Percentiles rank a stretch among this genome's conserved stretches.
These are phyloP conservation scores for Capreolus pygargus DNA, from an alignment of 2,113 vertebrate genomes.

Conservation along the genomic window DNA sequence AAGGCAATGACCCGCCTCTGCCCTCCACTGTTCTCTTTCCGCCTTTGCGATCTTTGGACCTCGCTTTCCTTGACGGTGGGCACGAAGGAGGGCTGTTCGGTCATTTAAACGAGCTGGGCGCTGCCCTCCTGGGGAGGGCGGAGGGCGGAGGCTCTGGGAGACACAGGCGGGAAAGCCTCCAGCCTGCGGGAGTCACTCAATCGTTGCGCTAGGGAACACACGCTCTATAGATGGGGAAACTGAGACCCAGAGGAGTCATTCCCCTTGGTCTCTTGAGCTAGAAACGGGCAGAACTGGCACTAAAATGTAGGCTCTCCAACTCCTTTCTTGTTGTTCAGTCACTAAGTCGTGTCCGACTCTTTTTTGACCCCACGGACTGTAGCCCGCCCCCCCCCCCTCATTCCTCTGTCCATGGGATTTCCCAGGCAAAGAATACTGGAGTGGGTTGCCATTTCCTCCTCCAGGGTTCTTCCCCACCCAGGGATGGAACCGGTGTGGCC, in stretches of 20 bases:
- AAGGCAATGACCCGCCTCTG: accelerated
- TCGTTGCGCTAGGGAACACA: accelerated
- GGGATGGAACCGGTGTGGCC: background rate
- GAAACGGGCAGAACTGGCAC: background rate
- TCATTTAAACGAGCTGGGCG: background rate
- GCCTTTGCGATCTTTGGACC: background rate
- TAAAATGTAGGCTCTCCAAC: background rate
- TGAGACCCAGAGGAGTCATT: background rate
- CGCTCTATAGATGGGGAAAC: background rate
- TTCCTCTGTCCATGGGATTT: background rate
- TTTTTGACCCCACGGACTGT: background rate
- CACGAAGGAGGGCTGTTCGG: background rate
- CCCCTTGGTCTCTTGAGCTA: background rate
- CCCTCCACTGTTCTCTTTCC: accelerated
- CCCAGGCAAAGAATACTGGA: background rate
- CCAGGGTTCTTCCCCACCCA: background rate
- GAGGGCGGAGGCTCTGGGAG: background rate
- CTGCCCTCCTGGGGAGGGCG: background rate
- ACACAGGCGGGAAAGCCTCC: background rate
- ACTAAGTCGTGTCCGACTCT: background rate
- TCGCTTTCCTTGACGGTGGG: background rate
- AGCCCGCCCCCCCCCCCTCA: accelerated
- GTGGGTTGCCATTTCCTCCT: background rate
- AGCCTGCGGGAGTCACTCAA: background rate
- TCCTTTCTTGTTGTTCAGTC: background rate